phyloP scores from a whole-genome alignment of 2,797 vertebrate species.

The Thaleichthys pacificus region DNA sequence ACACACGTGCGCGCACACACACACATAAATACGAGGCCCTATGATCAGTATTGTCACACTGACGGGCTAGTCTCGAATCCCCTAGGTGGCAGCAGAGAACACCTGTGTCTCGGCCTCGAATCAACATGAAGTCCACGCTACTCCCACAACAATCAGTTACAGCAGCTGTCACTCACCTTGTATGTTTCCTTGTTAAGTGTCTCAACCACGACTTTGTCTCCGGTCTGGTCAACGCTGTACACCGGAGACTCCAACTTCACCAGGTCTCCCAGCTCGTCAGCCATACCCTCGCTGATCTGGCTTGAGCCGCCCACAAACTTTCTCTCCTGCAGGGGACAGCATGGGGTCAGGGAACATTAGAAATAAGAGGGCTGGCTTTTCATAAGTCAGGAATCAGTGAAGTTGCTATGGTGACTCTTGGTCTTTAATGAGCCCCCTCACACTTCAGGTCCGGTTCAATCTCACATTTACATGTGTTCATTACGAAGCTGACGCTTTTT shows the following conservation, averaged over 20 bases:
- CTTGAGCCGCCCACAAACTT: conserved; percentile 90
- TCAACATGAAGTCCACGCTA: background rate
- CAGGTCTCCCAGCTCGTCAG: conserved; percentile 78
- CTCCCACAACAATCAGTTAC: background rate
- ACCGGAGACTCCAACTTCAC: conserved; percentile 89
- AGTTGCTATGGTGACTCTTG: too few relatives aligned
- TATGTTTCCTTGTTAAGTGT: conserved; percentile 84
- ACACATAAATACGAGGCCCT: background rate
- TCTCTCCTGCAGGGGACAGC: conserved; percentile 79
- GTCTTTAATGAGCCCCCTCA: too few relatives aligned
- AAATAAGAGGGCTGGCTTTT: background rate
- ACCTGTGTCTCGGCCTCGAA: background rate
- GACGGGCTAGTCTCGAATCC: conserved; percentile 5
- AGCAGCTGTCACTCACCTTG: conserved; percentile 66
- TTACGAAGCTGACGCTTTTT: too few relatives aligned
- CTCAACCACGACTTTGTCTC: conserved; percentile 83
- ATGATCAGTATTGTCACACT: background rate
- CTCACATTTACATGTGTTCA: too few relatives aligned
- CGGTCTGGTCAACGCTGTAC: conserved; percentile 82
- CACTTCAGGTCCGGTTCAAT: too few relatives aligned
- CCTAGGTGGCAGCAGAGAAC: conserved; percentile 49
- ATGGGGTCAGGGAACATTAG: background rate
- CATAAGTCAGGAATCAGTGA: too few relatives aligned
- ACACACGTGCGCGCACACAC: background rate
- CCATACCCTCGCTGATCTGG: conserved; percentile 91